Percentiles rank a stretch among this genome's conserved stretches.
Conservation (phyloP, 2,113 vertebrate genomes). For the Plecotus auritus region DNA sequence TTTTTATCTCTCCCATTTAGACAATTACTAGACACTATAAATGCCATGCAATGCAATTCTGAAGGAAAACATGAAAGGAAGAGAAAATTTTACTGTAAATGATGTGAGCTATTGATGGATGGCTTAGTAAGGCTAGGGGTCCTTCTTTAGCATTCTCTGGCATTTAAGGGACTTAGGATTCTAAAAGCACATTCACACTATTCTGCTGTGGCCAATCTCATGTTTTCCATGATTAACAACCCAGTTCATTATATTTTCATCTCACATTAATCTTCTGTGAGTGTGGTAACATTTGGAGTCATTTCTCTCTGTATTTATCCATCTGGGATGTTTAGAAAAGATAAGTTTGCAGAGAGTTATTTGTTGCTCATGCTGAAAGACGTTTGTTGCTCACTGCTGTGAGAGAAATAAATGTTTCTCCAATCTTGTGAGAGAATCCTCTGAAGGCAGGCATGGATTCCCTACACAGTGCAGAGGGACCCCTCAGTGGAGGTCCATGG, state of each 20-base stretch:
- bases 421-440: neutral
- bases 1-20: neutral
- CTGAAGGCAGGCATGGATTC: neutral
- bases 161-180: slow-evolving; percentile 12
- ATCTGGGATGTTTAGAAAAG: slow-evolving; percentile 65
- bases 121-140: neutral
- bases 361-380: slow-evolving; percentile 17
- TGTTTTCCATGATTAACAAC: slow-evolving; percentile 70
- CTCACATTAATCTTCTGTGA: slow-evolving; percentile 70
- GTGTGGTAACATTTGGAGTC: slow-evolving; percentile 72
- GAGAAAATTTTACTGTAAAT: neutral
- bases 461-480: neutral
- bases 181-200: slow-evolving; percentile 53
- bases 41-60: neutral
- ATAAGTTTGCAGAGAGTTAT: slow-evolving; percentile 47
- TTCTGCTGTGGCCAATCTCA: slow-evolving; percentile 57
- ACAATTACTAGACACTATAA: neutral
- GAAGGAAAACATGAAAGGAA: neutral
- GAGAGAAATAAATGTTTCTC: neutral
- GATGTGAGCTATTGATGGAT: neutral
- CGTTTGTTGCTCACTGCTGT: neutral
- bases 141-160: slow-evolving; percentile 32
- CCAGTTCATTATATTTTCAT: slow-evolving; percentile 65
- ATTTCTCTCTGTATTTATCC: slow-evolving; percentile 70
- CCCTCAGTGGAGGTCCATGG: fast-evolving